phyloP scores from a whole-genome alignment of 2,797 vertebrate genomes.

The Bucorvus abyssinicus region DNA sequence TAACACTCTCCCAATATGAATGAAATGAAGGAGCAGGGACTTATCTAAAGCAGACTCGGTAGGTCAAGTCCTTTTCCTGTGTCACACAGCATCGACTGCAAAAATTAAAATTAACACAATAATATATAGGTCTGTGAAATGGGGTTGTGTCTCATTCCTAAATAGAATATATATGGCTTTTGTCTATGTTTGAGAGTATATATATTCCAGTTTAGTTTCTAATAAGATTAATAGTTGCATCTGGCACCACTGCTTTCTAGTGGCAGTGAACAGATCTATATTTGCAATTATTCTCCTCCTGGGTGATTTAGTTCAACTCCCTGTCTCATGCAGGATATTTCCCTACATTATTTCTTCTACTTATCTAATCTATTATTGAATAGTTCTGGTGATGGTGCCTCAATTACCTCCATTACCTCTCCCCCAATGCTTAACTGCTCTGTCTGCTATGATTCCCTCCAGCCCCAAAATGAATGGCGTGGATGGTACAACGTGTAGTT shows the following conservation, averaged over 20 bases:
- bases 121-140: not conserved
- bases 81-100: not conserved
- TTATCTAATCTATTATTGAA: slow-evolving; percentile 69
- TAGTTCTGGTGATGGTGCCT: slow-evolving; percentile 50
- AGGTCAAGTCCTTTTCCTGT: not conserved
- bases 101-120: not conserved
- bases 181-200: not conserved
- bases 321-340: slow-evolving; percentile 11
- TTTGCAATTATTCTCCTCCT: slow-evolving; percentile 59
- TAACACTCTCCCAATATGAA: not conserved
- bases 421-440: not conserved
- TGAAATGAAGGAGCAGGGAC: not conserved
- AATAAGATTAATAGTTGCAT: slow-evolving; percentile 24
- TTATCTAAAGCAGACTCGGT: not conserved
- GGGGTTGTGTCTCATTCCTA: not conserved
- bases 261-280: slow-evolving; percentile 9
- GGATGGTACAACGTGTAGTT: not conserved
- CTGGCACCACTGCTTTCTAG: not conserved
- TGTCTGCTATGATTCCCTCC: not conserved
- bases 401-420: slow-evolving; percentile 66
- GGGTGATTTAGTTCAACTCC: slow-evolving; percentile 48
- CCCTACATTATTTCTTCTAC: slow-evolving; percentile 55
- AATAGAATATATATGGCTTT: not conserved
- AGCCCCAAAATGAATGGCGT: fast-evolving
- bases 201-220: not conserved